phyloP scores from a whole-genome alignment of 2,888 invertebrate species.

The Sceliomorpha sp. region DNA sequence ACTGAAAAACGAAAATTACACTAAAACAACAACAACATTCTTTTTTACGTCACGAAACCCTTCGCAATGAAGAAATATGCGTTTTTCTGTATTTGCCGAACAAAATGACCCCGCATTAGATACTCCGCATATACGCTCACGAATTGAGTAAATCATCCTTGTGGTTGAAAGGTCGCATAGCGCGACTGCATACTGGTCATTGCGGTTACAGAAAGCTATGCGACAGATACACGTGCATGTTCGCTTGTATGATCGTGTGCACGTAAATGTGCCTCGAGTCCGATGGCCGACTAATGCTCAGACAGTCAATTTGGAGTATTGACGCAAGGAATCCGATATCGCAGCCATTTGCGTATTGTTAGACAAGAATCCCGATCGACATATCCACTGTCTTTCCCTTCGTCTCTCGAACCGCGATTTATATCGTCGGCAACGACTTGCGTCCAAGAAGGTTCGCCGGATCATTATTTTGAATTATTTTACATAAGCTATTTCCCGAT shows the following conservation, averaged over 20 bases:
- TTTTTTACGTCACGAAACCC: too few species aligned
- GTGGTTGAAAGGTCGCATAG: constrained; percentile 52
- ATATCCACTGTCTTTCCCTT: constrained; percentile 21
- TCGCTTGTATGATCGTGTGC: not conserved
- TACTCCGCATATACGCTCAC: constrained; percentile 17
- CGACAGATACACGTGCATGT: constrained; percentile 35
- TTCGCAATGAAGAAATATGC: too few species aligned
- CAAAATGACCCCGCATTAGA: constrained; percentile 24
- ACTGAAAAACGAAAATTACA: too few species aligned
- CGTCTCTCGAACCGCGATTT: not conserved
- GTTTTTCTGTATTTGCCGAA: not conserved
- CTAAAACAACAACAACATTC: too few species aligned
- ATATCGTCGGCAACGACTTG: not conserved
- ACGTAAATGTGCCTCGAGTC: constrained; percentile 11
- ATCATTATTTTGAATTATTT: not conserved
- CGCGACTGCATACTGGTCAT: constrained; percentile 66
- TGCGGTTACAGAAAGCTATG: constrained; percentile 63
- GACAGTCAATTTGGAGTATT: constrained; percentile 13
- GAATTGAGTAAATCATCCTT: constrained; percentile 50
- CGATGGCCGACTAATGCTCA: constrained; percentile 5
- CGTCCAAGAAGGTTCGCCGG: not conserved
- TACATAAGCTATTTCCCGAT: too few species aligned
- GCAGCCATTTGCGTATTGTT: constrained; percentile 38
- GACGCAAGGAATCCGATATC: constrained; percentile 44
- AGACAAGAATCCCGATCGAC: constrained; percentile 27